Evolutionary conservation across 1,140 invertebrate genomes (phyloP).

Genomic region (Agrilus planipennis): DNA sequence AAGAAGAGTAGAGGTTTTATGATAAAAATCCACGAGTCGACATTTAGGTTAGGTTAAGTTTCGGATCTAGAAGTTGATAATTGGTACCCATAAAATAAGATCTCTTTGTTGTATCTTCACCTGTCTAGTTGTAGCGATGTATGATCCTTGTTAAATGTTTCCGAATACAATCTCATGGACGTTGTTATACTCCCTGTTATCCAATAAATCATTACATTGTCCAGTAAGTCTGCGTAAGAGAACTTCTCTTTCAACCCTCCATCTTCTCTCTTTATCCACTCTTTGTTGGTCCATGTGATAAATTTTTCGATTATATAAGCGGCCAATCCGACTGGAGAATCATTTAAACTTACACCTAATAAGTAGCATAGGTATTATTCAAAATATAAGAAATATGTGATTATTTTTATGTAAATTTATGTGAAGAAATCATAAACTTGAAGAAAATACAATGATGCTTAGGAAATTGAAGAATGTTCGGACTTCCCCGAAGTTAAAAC

Average conservation of each 20-base stretch:
- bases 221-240: conserved; percentile 63
- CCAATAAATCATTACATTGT: conserved; percentile 87
- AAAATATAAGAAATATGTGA: conserved; percentile 60
- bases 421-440: no score
- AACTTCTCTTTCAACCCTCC: conserved; percentile 57
- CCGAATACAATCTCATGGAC: conserved; percentile 63
- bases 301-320: conserved; percentile 82
- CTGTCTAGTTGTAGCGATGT: conserved; percentile 35
- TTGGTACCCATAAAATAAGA: conserved; percentile 1
- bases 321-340: conserved; percentile 63
- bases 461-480: conserved; percentile 7
- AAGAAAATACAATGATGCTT: neutral
- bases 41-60: no score
- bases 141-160: conserved; percentile 38
- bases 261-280: conserved; percentile 43
- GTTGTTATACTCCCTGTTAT: conserved; percentile 62
- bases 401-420: no score
- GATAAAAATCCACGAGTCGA: no score
- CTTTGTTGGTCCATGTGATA: conserved; percentile 54
- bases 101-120: conserved; percentile 28
- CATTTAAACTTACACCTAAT: conserved; percentile 45
- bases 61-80: no score
- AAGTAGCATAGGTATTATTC: conserved; percentile 62
- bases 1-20: no score
- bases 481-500: no score